Evolutionary conservation across 2,797 vertebrate species (phyloP).

Genomic region (Phrynocephalus guinanensis): DNA sequence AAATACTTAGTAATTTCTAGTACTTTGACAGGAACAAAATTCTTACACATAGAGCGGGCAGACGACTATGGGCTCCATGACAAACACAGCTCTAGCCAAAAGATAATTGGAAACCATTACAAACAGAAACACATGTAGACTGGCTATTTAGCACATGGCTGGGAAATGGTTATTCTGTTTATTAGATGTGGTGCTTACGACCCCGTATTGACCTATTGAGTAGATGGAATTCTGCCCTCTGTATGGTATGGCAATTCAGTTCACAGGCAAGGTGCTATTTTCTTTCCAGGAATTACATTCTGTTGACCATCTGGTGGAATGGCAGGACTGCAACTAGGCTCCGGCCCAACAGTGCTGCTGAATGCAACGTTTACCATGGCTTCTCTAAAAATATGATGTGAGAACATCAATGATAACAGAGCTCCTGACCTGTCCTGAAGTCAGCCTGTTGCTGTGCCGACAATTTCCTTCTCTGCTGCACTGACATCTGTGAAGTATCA

Average conservation of each 20-base stretch:
- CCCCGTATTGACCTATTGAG: background rate
- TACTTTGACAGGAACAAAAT: too few relatives aligned
- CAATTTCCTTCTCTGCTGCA: background rate
- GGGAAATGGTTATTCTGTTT: background rate
- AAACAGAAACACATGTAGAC: background rate
- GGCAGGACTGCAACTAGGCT: too few relatives aligned
- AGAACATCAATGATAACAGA: background rate
- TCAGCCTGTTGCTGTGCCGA: background rate
- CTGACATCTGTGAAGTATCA: conserved; percentile 18
- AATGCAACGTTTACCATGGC: background rate
- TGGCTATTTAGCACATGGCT: background rate
- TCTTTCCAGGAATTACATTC: background rate
- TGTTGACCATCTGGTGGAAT: background rate
- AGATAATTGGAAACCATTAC: background rate
- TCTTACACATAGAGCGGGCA: too few relatives aligned
- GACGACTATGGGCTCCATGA: background rate
- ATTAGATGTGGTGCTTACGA: background rate
- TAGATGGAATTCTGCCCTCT: background rate
- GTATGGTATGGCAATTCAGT: background rate
- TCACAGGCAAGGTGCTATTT: background rate
- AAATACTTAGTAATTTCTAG: too few relatives aligned
- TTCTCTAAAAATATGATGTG: background rate
- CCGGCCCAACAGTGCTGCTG: background rate
- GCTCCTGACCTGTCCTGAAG: background rate
- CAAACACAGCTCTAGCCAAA: background rate